Evolutionary conservation across 2,113 vertebrate species (phyloP).

Genomic region (Pica pica): DNA sequence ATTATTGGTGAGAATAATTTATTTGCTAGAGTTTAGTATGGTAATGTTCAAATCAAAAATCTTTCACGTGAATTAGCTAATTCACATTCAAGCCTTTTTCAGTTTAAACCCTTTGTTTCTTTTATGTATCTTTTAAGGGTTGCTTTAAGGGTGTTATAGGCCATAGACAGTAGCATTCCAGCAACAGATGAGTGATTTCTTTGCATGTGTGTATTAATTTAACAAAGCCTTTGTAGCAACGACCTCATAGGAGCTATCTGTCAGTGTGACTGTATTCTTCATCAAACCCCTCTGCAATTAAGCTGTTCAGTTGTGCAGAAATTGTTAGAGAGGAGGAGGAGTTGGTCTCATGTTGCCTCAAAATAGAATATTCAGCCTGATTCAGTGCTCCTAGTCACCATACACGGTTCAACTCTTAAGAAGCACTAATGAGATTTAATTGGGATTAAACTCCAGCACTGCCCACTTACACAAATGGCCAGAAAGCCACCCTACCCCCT

Average conservation of each 20-base stretch:
- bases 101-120: neutral
- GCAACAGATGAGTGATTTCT: neutral
- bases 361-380: slow-evolving; percentile 29
- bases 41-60: neutral
- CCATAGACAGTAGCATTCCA: neutral
- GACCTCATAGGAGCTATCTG: neutral
- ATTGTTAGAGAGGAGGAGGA: neutral
- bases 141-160: neutral
- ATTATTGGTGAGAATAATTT: neutral
- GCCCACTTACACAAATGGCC: slow-evolving; percentile 53
- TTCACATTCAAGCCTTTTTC: neutral
- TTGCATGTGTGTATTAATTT: neutral
- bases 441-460: slow-evolving; percentile 43
- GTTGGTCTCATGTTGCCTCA: neutral
- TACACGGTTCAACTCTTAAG: slow-evolving; percentile 44
- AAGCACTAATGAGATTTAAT: slow-evolving; percentile 54
- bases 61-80: neutral
- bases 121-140: neutral
- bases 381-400: slow-evolving; percentile 4
- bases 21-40: neutral
- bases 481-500: slow-evolving; percentile 18
- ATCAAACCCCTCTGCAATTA: neutral
- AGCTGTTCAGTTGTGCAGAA: neutral
- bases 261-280: neutral
- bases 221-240: neutral